Percentiles rank a stretch among this genome's conserved stretches.
These are phyloP conservation scores for Palaemon carinicauda DNA, from an alignment of 1,140 invertebrate genomes.

Conservation along the genomic window DNA sequence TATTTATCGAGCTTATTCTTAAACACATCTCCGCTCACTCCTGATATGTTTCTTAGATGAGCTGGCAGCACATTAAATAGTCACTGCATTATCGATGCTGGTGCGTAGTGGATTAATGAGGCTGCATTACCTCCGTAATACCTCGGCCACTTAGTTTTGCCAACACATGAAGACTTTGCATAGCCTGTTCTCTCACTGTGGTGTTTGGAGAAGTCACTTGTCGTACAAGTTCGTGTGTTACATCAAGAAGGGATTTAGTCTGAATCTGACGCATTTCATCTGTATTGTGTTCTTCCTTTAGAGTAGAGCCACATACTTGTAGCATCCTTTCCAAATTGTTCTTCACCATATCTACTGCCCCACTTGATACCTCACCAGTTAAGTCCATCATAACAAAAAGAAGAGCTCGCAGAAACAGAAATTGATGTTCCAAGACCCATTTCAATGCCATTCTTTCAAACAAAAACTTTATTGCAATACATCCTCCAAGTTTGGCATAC, in stretches of 20 bases:
- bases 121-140: constrained; percentile 93
- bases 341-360: constrained; percentile 95
- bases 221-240: constrained; percentile 89
- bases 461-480: constrained; percentile 93
- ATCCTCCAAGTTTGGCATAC: constrained; percentile 97
- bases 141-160: constrained; percentile 85
- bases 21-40: no score
- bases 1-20: no score
- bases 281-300: constrained; percentile 63
- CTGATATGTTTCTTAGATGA: no score
- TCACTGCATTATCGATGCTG: no score
- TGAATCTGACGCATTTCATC: constrained; percentile 78
- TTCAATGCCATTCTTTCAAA: no score
- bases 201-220: constrained; percentile 94
- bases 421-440: constrained; percentile 93
- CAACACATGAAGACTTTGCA: constrained; percentile 84
- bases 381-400: constrained; percentile 98
- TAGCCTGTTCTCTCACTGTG: constrained; percentile 87
- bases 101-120: no score
- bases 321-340: constrained; percentile 89
- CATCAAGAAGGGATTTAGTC: constrained; percentile 86
- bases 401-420: constrained; percentile 90
- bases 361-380: constrained; percentile 91
- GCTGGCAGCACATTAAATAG: no score
- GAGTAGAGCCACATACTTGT: constrained; percentile 76